These are phyloP conservation scores for Dromiciops gliroides DNA, from an alignment of 2,113 vertebrate genomes.

Conservation along the genomic window DNA sequence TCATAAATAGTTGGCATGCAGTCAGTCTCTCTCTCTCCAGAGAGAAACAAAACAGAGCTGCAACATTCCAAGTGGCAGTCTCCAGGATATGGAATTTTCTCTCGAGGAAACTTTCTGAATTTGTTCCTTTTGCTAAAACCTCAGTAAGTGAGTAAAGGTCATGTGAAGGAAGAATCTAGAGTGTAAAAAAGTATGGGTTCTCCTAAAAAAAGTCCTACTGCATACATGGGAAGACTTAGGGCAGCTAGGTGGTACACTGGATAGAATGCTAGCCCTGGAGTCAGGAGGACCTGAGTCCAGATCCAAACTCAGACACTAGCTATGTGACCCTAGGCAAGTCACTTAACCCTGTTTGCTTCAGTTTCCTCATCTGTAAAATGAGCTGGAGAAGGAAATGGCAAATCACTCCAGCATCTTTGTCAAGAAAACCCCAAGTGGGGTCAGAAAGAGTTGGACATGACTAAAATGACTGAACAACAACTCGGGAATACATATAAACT, in stretches of 20 bases:
- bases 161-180: background rate
- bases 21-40: background rate
- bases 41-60: background rate
- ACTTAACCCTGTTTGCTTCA: background rate
- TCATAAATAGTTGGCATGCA: background rate
- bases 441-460: background rate
- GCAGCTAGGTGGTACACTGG: background rate
- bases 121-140: background rate
- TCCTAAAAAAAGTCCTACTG: background rate
- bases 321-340: background rate
- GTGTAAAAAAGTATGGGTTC: background rate
- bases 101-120: background rate
- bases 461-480: background rate
- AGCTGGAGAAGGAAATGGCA: too few relatives aligned
- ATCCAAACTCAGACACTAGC: background rate
- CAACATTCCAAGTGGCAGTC: background rate
- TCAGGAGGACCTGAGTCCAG: background rate
- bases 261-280: background rate
- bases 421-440: too few relatives aligned
- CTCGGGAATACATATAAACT: background rate
- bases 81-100: slow-evolving; percentile 15
- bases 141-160: background rate
- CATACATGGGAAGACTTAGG: too few relatives aligned
- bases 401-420: too few relatives aligned
- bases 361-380: too few relatives aligned